Evolutionary conservation across 2,888 invertebrate species (phyloP).

Genomic region (Lutraria lutraria): DNA sequence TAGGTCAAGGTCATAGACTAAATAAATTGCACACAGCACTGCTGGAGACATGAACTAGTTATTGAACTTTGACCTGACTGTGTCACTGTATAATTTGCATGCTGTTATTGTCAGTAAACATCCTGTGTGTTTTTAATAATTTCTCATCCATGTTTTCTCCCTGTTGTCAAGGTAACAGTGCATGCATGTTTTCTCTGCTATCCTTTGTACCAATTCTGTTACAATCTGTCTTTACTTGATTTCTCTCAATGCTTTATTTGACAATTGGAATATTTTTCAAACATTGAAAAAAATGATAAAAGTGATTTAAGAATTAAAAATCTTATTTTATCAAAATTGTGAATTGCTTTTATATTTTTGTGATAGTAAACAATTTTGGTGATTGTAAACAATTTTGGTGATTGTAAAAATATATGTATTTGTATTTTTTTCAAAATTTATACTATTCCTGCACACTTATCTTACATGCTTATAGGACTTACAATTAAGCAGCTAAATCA

Average conservation of each 20-base stretch:
- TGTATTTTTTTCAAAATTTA: no score
- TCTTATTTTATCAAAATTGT: neutral
- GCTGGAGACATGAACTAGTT: slow-evolving; percentile 12
- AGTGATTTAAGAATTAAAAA: neutral
- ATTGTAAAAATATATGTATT: no score
- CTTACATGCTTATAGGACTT: no score
- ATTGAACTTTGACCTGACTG: slow-evolving; percentile 29
- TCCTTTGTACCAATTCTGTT: slow-evolving; percentile 4
- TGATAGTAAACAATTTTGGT: neutral
- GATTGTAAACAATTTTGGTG: no score
- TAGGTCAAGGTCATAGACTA: slow-evolving; percentile 15
- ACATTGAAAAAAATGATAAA: no score
- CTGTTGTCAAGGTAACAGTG: slow-evolving; percentile 27
- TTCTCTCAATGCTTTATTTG: no score
- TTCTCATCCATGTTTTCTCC: neutral
- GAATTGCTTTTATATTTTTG: neutral
- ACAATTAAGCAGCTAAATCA: no score
- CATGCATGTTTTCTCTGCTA: slow-evolving; percentile 38
- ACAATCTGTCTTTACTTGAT: neutral
- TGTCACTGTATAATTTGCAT: slow-evolving; percentile 31
- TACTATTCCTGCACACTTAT: no score
- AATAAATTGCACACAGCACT: neutral
- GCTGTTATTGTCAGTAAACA: neutral
- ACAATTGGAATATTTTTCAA: no score
- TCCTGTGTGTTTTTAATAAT: neutral